Conservation (phyloP, 2,113 vertebrate species). For the Cephalopterus ornatus region DNA sequence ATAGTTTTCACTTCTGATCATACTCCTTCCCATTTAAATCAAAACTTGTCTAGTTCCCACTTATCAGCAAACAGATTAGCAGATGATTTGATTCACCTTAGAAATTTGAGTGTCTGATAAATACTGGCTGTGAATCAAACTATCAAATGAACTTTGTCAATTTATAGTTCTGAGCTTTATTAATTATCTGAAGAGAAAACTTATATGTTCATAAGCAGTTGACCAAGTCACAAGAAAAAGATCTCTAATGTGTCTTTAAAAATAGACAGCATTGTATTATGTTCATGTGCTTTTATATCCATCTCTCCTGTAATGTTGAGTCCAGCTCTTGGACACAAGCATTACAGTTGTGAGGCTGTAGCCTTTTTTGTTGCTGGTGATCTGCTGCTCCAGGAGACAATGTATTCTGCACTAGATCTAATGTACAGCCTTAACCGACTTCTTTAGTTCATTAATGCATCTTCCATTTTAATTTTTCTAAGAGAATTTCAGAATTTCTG, state of each 20-base stretch:
- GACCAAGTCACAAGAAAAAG: background rate
- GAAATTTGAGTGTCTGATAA: background rate
- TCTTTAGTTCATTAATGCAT: background rate
- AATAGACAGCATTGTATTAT: background rate
- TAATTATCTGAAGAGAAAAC: background rate
- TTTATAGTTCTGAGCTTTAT: background rate
- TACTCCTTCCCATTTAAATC: background rate
- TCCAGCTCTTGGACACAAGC: background rate
- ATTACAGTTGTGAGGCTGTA: too few species aligned
- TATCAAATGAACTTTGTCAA: background rate
- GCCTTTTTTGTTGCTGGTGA: background rate
- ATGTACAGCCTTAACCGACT: background rate
- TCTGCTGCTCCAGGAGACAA: background rate
- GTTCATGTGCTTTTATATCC: background rate
- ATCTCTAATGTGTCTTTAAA: background rate
- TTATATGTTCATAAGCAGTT: background rate
- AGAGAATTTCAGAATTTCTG: background rate
- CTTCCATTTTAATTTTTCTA: background rate
- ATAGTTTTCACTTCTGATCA: background rate
- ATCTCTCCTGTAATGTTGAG: accelerated
- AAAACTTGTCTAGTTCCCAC: background rate
- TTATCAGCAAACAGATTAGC: background rate
- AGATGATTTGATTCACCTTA: background rate
- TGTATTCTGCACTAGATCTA: background rate
- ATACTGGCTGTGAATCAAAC: background rate